A percentile compares a stretch with the other conserved stretches of the same genome.
phyloP scores from a whole-genome alignment of 2,797 vertebrate genomes.

The Anisognathus igniventris region DNA sequence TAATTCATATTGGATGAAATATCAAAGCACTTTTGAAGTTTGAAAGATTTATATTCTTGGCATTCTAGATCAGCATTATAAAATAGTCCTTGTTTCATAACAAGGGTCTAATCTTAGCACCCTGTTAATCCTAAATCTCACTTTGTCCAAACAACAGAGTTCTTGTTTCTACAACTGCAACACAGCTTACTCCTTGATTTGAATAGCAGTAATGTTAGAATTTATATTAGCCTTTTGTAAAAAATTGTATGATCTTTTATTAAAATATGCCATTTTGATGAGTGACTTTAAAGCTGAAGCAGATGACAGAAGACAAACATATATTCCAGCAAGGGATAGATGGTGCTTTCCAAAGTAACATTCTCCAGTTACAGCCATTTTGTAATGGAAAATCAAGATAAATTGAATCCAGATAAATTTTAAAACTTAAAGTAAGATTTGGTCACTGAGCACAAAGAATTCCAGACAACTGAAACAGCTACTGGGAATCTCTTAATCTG shows the following conservation, averaged over 20 bases:
- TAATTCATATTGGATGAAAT: background rate
- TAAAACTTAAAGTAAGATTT: background rate
- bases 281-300: background rate
- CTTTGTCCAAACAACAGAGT: background rate
- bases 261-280: background rate
- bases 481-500: background rate
- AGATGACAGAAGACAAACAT: background rate
- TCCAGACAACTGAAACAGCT: background rate
- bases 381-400: too few relatives aligned
- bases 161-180: background rate
- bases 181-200: background rate
- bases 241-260: background rate
- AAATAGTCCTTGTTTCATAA: slow-evolving; percentile 42
- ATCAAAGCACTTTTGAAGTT: background rate
- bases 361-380: background rate
- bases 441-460: background rate
- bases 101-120: slow-evolving; percentile 2
- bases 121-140: slow-evolving; percentile 29
- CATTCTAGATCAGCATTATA: background rate
- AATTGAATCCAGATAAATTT: background rate
- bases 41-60: background rate
- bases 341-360: background rate
- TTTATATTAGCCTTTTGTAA: background rate
- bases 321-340: background rate
- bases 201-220: background rate